phyloP scores from a whole-genome alignment of 2,888 invertebrate genomes.

The Pyrrhia umbra region DNA sequence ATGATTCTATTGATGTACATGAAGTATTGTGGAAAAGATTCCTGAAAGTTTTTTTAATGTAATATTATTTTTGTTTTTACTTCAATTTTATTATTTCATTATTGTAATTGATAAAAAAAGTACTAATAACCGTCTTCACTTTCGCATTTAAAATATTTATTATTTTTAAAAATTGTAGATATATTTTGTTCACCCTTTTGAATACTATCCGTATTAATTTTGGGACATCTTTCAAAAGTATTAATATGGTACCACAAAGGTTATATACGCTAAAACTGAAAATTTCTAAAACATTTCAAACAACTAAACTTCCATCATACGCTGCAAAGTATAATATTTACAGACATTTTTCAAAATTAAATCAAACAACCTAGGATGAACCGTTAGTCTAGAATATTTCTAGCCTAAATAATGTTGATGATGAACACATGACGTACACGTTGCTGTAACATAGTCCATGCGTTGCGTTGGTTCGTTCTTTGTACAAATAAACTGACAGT shows the following conservation, averaged over 20 bases:
- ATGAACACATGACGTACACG: constrained; percentile 16
- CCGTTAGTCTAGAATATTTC: constrained; percentile 28
- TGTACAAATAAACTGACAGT: constrained; percentile 45
- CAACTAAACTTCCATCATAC: constrained; percentile 5
- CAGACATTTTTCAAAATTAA: constrained; percentile 27
- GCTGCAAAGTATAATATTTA: constrained; percentile 22
- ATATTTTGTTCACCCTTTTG: neutral
- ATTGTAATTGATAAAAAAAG: too few relatives aligned
- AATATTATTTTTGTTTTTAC: too few relatives aligned
- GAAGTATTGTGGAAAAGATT: too few relatives aligned
- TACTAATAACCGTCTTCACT: too few relatives aligned
- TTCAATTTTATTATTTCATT: too few relatives aligned
- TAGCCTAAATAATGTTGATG: constrained; percentile 33
- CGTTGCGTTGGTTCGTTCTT: constrained; percentile 14
- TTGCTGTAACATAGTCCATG: constrained; percentile 41
- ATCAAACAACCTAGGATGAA: constrained; percentile 1
- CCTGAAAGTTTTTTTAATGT: too few relatives aligned
- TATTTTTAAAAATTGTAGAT: too few relatives aligned
- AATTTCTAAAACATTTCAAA: constrained; percentile 1
- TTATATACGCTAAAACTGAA: too few relatives aligned
- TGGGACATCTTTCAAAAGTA: neutral
- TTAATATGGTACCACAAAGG: neutral
- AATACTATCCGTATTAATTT: neutral
- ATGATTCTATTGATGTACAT: too few relatives aligned
- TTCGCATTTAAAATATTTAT: too few relatives aligned